Conservation (phyloP, 2,888 invertebrate genomes). For the Papilio gigon region DNA sequence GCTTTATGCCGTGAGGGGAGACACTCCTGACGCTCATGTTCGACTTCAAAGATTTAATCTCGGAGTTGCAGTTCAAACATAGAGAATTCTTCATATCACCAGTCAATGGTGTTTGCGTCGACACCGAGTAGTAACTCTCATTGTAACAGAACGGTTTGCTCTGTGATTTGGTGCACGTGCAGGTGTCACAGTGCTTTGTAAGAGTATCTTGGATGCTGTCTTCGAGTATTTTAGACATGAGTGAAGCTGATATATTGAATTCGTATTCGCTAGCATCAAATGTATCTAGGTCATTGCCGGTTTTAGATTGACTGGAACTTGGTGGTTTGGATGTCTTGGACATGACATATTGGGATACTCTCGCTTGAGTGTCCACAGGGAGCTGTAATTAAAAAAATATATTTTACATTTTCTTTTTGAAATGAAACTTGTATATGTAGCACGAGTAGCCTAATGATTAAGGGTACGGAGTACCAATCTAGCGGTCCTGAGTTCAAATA, state of each 20-base stretch:
- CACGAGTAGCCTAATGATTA: too few relatives aligned
- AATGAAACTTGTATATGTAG: too few relatives aligned
- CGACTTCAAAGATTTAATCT: slow-evolving; percentile 73
- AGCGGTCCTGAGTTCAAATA: too few relatives aligned
- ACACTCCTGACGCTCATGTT: slow-evolving; percentile 71
- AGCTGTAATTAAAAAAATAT: slow-evolving; percentile 83
- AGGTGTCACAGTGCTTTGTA: slow-evolving; percentile 92
- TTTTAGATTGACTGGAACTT: slow-evolving; percentile 71
- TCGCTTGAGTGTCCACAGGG: slow-evolving; percentile 94
- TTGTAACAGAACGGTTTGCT: slow-evolving; percentile 80
- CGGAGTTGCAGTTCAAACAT: slow-evolving; percentile 85
- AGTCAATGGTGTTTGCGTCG: slow-evolving; percentile 83
- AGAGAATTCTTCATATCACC: slow-evolving; percentile 79
- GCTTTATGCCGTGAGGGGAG: slow-evolving; percentile 67
- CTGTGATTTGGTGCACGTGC: slow-evolving; percentile 85
- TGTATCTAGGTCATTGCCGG: slow-evolving; percentile 71
- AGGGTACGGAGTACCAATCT: too few relatives aligned
- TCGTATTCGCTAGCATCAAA: slow-evolving; percentile 84
- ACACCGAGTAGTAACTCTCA: slow-evolving; percentile 82
- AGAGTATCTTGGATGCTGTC: slow-evolving; percentile 92
- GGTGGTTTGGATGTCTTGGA: slow-evolving; percentile 80
- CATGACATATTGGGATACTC: slow-evolving; percentile 90
- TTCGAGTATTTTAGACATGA: slow-evolving; percentile 95
- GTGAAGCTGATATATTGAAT: slow-evolving; percentile 91
- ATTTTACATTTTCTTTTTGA: slow-evolving; percentile 10